phyloP scores from a whole-genome alignment of 2,888 invertebrate genomes.

The Oligia strigilis region DNA sequence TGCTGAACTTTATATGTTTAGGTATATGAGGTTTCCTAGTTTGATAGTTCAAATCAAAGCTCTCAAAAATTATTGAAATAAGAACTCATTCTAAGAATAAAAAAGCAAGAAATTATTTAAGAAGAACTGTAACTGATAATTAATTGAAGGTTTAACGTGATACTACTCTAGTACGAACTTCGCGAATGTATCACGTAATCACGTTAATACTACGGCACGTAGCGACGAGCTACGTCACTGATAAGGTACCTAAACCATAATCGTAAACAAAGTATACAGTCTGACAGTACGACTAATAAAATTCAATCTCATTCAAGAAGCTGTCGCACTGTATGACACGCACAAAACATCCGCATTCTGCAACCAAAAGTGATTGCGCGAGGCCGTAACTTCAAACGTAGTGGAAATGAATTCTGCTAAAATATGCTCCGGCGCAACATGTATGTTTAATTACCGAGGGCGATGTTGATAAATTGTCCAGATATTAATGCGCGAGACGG shows the following conservation, averaged over 20 bases:
- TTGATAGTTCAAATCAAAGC: background rate
- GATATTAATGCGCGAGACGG: conserved; percentile 84
- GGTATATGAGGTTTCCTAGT: background rate
- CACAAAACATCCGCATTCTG: conserved; percentile 59
- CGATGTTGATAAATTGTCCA: conserved; percentile 85
- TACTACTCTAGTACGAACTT: background rate
- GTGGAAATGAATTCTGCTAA: conserved; percentile 51
- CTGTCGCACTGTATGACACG: conserved; percentile 30
- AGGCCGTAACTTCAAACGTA: conserved; percentile 51
- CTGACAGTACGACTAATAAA: conserved; percentile 6
- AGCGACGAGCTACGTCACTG: background rate
- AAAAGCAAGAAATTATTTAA: background rate
- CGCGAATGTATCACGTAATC: too few species aligned
- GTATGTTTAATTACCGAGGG: conserved; percentile 76
- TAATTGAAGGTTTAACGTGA: background rate
- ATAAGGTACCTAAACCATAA: background rate
- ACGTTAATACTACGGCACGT: background rate
- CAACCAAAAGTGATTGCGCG: conserved; percentile 41
- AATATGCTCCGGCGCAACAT: conserved; percentile 51
- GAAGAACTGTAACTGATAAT: background rate
- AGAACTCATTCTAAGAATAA: background rate
- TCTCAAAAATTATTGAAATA: background rate
- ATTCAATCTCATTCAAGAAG: conserved; percentile 24
- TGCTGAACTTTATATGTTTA: background rate
- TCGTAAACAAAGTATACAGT: conserved; percentile 3